phyloP scores from a whole-genome alignment of 1,140 invertebrate species.

The Micrasema longulum region DNA sequence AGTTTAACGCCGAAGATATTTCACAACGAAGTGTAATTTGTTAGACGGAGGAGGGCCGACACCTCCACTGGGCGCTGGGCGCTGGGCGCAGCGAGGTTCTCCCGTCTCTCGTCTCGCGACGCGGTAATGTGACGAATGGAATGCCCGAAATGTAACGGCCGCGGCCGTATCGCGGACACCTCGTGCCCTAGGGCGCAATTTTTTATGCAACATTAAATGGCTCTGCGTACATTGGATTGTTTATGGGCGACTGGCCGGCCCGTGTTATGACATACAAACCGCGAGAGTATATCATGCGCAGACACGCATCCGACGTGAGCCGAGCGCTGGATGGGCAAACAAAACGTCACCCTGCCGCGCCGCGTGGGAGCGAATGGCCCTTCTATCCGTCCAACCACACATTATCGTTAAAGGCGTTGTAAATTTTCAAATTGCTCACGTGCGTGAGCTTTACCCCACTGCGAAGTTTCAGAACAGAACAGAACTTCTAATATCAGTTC shows the following conservation, averaged over 20 bases:
- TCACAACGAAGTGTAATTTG: slow-evolving; percentile 40
- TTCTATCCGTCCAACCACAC: slow-evolving; percentile 27
- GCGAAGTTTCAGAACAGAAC: too few relatives aligned
- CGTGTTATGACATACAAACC: slow-evolving; percentile 40
- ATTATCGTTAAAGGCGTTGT: slow-evolving; percentile 35
- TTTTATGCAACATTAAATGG: slow-evolving; percentile 33
- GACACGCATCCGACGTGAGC: slow-evolving; percentile 29
- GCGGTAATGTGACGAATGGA: slow-evolving; percentile 12
- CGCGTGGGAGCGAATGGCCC: slow-evolving; percentile 3
- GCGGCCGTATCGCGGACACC: slow-evolving; percentile 17
- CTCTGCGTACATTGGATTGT: slow-evolving; percentile 28
- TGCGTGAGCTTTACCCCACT: neutral
- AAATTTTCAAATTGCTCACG: slow-evolving; percentile 35
- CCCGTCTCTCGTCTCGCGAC: too few relatives aligned
- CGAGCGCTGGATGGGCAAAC: slow-evolving; percentile 26
- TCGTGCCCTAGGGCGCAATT: slow-evolving; percentile 18
- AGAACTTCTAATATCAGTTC: too few relatives aligned
- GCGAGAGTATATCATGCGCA: slow-evolving; percentile 35
- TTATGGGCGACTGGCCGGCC: slow-evolving; percentile 24
- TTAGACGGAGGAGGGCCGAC: slow-evolving; percentile 5
- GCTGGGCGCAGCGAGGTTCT: neutral
- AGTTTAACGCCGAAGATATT: slow-evolving; percentile 37
- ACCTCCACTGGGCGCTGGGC: neutral
- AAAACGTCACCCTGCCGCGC: slow-evolving; percentile 27
- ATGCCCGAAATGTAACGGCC: slow-evolving; percentile 19